Evolutionary conservation across 2,113 vertebrate species (phyloP).

Genomic region (Nesoenas mayeri): DNA sequence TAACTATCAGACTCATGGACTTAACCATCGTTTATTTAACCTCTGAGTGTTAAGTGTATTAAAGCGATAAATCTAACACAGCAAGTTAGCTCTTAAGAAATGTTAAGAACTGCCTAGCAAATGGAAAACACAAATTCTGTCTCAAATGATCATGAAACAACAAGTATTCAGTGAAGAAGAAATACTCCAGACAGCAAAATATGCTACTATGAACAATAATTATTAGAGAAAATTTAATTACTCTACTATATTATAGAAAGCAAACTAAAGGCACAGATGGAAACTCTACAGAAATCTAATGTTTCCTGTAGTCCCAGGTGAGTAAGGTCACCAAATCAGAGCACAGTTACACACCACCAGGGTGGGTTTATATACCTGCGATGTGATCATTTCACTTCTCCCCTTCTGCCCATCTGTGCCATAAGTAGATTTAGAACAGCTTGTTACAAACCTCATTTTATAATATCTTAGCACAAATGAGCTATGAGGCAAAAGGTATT

Average conservation of each 20-base stretch:
- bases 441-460: neutral
- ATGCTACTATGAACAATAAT: neutral
- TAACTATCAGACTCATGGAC: neutral
- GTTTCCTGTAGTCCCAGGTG: neutral
- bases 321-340: neutral
- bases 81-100: neutral
- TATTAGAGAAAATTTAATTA: neutral
- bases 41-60: neutral
- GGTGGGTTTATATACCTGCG: neutral
- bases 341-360: neutral
- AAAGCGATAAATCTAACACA: neutral
- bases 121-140: neutral
- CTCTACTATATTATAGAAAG: neutral
- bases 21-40: neutral
- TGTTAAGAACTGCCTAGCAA: neutral
- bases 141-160: neutral
- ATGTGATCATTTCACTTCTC: neutral
- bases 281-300: neutral
- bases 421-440: neutral
- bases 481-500: neutral
- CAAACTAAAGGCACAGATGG: rapidly evolving
- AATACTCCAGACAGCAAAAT: neutral
- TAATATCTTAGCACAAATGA: neutral
- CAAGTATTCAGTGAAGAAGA: neutral
- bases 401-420: neutral